phyloP scores from a whole-genome alignment of 1,140 invertebrate genomes.

The Chironomus tepperi region DNA sequence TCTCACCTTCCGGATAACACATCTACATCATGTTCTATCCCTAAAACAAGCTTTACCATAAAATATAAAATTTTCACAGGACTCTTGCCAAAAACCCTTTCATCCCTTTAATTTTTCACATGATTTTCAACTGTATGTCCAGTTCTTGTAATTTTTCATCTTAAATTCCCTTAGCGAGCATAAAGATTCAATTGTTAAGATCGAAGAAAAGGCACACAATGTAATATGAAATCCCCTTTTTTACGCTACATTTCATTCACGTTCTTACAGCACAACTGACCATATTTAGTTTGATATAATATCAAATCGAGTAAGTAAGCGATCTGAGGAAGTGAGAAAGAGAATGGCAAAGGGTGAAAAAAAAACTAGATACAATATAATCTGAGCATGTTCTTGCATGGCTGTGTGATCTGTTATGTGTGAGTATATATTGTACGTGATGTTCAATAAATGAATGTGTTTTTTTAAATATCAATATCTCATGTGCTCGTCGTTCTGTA shows the following conservation, averaged over 20 bases:
- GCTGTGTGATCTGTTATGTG: background rate
- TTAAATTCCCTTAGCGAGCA: background rate
- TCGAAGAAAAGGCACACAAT: background rate
- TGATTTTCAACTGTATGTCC: no score
- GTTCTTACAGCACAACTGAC: background rate
- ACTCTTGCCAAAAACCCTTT: no score
- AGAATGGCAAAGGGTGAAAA: background rate
- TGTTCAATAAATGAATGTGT: conserved; percentile 18
- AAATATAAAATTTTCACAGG: no score
- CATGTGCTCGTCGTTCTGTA: background rate
- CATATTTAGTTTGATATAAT: background rate
- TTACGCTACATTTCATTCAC: conserved; percentile 11
- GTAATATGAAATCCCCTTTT: background rate
- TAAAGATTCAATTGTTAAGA: background rate
- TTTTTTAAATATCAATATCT: conserved; percentile 15
- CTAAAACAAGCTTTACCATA: no score
- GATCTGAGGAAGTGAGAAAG: background rate
- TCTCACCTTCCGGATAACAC: no score
- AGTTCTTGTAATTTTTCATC: background rate
- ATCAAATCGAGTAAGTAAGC: background rate
- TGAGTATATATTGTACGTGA: background rate
- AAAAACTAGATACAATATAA: conserved; percentile 5
- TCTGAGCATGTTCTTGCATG: conserved; percentile 4
- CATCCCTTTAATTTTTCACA: no score
- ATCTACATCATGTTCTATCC: no score